These are phyloP conservation scores for Craterocephalus amniculus DNA, from an alignment of 2,797 vertebrate species.

Conservation along the genomic window DNA sequence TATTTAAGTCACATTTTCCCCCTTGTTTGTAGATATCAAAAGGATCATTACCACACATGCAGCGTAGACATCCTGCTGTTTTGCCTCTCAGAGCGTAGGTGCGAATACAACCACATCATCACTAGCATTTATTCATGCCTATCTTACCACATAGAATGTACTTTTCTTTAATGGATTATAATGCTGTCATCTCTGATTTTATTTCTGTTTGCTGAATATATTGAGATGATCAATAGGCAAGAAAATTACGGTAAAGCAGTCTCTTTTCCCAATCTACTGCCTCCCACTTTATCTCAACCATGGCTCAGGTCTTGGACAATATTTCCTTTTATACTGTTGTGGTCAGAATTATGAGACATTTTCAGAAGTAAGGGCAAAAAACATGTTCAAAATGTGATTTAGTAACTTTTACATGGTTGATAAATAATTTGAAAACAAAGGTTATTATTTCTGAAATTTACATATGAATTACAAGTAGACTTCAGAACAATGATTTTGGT, in stretches of 20 bases:
- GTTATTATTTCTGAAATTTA: too few relatives aligned
- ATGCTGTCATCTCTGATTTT: not conserved
- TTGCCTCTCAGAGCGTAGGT: constrained; percentile 13
- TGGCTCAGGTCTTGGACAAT: not conserved
- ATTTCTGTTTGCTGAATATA: not conserved
- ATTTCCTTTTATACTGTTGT: not conserved
- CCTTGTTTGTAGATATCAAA: constrained; percentile 11
- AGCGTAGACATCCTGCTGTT: constrained; percentile 13
- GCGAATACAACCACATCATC: not conserved
- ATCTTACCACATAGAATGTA: not conserved
- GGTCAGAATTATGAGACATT: not conserved
- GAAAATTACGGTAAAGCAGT: constrained; percentile 3
- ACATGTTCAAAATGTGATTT: too few relatives aligned
- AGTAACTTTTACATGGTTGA: too few relatives aligned
- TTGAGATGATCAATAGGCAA: not conserved
- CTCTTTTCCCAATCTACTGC: not conserved
- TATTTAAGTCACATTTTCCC: constrained; percentile 58
- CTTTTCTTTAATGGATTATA: not conserved
- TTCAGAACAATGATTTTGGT: not conserved
- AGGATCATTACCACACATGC: constrained; percentile 20
- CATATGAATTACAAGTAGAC: not conserved
- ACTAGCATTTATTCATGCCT: constrained; percentile 10
- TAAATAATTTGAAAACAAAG: too few relatives aligned
- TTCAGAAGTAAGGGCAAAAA: not conserved
- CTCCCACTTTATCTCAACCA: constrained; percentile 1